Evolutionary conservation across 2,888 invertebrate species (phyloP), one percentile per base, ranked within the genome.

Genomic region (Cryptops parisi): DNA sequence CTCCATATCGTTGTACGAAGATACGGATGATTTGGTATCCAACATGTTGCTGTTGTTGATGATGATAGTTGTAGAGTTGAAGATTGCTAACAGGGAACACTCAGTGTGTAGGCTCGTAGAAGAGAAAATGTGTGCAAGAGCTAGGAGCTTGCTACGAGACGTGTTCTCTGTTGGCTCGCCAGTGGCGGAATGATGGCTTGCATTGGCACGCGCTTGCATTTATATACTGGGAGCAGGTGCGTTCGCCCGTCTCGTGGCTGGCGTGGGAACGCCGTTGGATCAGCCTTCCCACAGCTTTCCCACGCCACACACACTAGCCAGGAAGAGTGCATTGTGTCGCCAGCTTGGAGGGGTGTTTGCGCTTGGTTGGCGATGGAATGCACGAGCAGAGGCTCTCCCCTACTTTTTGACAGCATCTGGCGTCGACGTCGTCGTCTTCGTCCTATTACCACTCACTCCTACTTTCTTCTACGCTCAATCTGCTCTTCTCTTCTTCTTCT

Each of bases 221-320:
- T 51, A 41, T 43, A 47, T 43, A 51, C 51, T 22, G 51, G 41
- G 17, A 51, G 51, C 51, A 51, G 51, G 51, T 51, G 51, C 43
- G 51, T n/a, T n/a, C 23, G 44, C 43, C 24, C 17, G 44, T 51
- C 51, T 51, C 51, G 51, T 51, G 51, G 38, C 51, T 44, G 51
- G 43, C 51, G 51, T 51, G 51, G 51, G 51, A 51, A 51, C 41
- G 41, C 26, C 19, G 25, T 22, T 21, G 25, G 25, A 22, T 17
- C 23, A 21, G 26, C 43, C 51, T 51, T 51, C 51, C 51, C 39
- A 49, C 22, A 24, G 39, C 19, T 33, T 38, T 49, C 39, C 49
- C 49, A 49, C 49, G 49, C 49, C 22, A 15, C 25, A 23, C 22
- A 6, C n/a, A n/a, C n/a, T n/a, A n/a, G 27, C 47, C 51, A 51